A percentile compares a stretch with the other conserved stretches of the same genome.
phyloP scores from a whole-genome alignment of 2,113 vertebrate genomes.

The Osmerus mordax region DNA sequence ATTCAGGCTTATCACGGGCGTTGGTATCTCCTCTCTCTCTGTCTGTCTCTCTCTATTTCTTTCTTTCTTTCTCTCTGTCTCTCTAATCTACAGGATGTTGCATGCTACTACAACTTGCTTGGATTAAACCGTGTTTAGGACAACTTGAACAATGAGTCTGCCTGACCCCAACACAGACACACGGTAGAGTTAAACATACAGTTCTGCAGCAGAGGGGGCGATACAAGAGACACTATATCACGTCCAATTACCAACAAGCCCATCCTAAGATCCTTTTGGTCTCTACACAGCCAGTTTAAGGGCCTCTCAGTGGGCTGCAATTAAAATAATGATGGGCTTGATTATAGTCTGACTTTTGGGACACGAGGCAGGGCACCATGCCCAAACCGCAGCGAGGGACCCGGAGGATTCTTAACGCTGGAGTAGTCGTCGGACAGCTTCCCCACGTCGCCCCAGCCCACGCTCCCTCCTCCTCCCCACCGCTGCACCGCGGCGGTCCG shows the following conservation, averaged over 20 bases:
- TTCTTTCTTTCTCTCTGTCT: neutral
- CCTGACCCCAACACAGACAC: no score
- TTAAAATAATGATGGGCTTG: constrained; percentile 25
- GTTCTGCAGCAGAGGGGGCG: no score
- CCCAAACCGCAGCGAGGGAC: constrained; percentile 10
- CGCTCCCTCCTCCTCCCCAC: neutral
- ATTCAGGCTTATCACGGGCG: no score
- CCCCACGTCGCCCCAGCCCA: neutral
- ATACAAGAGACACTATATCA: neutral
- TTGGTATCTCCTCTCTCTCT: neutral
- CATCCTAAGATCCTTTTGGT: constrained; percentile 3
- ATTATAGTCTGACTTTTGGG: constrained; percentile 33
- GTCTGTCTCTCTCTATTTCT: neutral
- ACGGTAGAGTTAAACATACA: no score
- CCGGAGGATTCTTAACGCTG: neutral
- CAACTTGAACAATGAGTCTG: no score
- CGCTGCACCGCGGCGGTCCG: neutral
- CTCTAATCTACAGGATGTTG: no score
- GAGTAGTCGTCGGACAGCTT: neutral
- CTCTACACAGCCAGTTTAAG: constrained; percentile 13
- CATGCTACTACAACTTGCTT: no score
- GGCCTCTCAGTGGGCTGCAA: constrained; percentile 11
- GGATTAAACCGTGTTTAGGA: no score
- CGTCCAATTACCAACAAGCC: constrained; percentile 1
- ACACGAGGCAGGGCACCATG: constrained; percentile 16